Base-by-base conservation (phyloP, 1,140 invertebrate genomes). In the Ceratosolen fusciceps region DNA sequence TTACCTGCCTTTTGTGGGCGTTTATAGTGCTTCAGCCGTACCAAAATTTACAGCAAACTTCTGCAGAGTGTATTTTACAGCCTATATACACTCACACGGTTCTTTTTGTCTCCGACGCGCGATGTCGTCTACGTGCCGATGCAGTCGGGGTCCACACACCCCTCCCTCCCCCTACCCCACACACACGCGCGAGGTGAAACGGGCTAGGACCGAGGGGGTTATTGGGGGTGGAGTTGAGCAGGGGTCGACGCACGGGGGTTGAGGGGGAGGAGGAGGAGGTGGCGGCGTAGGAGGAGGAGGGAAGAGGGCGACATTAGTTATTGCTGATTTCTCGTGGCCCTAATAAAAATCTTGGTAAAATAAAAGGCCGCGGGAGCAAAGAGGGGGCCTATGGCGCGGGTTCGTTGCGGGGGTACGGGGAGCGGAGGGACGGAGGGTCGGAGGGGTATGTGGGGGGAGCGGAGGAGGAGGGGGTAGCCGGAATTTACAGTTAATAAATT, bases 401-500 rank as follows among this genome's bases (percentile, higher is more conserved):
- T n/a, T n/a, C n/a, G n/a, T n/a, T n/a, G n/a, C n/a, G n/a, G n/a
- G n/a, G n/a, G n/a, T n/a, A n/a, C 24, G 26, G 47, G 19, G 49
- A 37, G 49, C 79, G 54, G n/a, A 49, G 72, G 39, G n/a, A n/a
- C n/a, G n/a, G n/a, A n/a, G n/a, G n/a, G n/a, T n/a, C n/a, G n/a
- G n/a, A n/a, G n/a, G 8, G 9, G 24, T 7, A 19, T 5, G 10
- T 29, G 19, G 26, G 26, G 47, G 19, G 49, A 37, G 49, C 79
- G 54, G n/a, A 49, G 72, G 39, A 47, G 14, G 24, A 39, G 43
- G n/a, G 24, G 68, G 24, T 24, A 47, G 71, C 43, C n/a, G 65
- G 70, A 80, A 83, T 87, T 86, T 86, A 83, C 84, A 86, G 86
- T 86, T 87, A 86, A 87, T 87, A 87, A 87, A 87, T 84, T 85